Evolutionary conservation across 2,888 invertebrate species (phyloP).

Genomic region (Agriopis marginaria): DNA sequence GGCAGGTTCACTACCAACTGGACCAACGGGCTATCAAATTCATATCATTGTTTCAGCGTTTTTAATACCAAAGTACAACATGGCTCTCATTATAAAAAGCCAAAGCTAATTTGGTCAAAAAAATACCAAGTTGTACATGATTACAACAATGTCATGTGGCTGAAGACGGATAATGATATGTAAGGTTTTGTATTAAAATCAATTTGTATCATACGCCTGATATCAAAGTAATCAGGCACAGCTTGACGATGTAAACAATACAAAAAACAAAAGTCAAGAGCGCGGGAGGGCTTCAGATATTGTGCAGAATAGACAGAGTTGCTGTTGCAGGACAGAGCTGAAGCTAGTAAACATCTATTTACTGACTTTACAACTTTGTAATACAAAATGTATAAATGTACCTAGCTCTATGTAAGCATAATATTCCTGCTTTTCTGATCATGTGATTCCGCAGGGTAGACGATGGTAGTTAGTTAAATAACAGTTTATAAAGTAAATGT

Average conservation of each 20-base stretch:
- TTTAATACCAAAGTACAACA: no score
- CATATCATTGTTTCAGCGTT: no score
- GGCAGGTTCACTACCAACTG: no score
- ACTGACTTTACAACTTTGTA: conserved; percentile 26
- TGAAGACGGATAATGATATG: not conserved
- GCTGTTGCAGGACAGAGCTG: conserved; percentile 4
- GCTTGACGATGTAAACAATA: conserved; percentile 23
- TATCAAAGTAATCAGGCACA: conserved; percentile 24
- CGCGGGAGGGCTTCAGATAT: conserved; percentile 77
- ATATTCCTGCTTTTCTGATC: conserved; percentile 12
- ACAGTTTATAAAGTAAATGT: conserved; percentile 25
- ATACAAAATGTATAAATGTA: conserved; percentile 56
- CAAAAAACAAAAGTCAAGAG: conserved; percentile 50
- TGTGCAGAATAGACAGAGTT: conserved; percentile 46
- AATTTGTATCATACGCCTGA: not conserved
- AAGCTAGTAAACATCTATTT: conserved; percentile 26
- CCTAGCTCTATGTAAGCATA: conserved; percentile 40
- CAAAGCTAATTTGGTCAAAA: not conserved
- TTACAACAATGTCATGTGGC: not conserved
- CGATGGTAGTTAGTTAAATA: conserved; percentile 15
- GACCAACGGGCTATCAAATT: no score
- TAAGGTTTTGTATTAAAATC: not conserved
- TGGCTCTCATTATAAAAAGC: no score
- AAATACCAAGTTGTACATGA: not conserved
- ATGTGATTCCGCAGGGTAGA: conserved; percentile 13